A percentile compares a stretch with the other conserved stretches of the same genome.
Conservation (phyloP, 2,888 invertebrate species). For the Nasonia oneida region DNA sequence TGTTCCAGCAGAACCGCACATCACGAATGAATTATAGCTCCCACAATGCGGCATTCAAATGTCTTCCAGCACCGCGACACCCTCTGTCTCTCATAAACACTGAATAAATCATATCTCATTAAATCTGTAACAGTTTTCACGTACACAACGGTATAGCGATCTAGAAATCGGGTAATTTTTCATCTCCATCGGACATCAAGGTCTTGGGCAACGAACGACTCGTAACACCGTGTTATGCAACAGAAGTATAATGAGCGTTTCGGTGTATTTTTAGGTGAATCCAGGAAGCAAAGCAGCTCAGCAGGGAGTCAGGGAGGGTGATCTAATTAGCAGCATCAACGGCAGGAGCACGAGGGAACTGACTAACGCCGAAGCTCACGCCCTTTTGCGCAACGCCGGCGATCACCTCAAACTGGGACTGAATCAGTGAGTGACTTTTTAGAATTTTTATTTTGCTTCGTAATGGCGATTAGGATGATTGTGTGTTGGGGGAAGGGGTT, state of each 20-base stretch:
- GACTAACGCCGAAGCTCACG: slow-evolving; percentile 87
- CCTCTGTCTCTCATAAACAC: not conserved
- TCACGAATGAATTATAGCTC: slow-evolving; percentile 28
- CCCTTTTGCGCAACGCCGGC: slow-evolving; percentile 86
- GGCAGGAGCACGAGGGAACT: slow-evolving; percentile 85
- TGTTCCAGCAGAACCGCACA: not conserved
- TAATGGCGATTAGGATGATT: not conserved
- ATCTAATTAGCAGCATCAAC: slow-evolving; percentile 90
- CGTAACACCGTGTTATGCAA: not conserved
- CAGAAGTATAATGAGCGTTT: slow-evolving; percentile 22
- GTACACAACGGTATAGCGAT: not conserved
- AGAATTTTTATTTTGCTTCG: not conserved
- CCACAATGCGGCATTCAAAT: not conserved
- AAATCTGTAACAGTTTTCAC: not conserved
- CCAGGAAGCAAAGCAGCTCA: slow-evolving; percentile 92
- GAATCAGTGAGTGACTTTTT: slow-evolving; percentile 84
- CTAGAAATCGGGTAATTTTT: not conserved
- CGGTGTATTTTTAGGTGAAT: slow-evolving; percentile 85
- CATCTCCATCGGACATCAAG: not conserved
- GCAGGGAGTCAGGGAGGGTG: slow-evolving; percentile 89
- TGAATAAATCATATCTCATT: not conserved
- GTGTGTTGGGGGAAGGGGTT: too few species aligned
- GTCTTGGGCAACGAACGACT: not conserved
- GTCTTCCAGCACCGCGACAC: not conserved
- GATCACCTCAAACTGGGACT: slow-evolving; percentile 85